phyloP scores from a whole-genome alignment of 2,797 vertebrate species.

The Geotrypetes seraphini region DNA sequence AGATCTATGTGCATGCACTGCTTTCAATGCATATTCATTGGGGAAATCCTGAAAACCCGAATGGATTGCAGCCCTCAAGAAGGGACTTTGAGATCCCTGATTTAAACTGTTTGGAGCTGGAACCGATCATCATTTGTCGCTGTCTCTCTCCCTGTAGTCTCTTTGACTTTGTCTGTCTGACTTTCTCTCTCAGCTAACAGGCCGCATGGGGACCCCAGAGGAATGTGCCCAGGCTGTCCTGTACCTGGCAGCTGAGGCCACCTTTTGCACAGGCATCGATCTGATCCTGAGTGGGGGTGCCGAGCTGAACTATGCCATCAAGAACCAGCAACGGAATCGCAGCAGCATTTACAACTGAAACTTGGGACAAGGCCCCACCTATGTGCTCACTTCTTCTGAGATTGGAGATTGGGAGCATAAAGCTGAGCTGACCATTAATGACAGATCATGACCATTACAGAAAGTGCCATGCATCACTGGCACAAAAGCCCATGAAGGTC shows the following conservation, averaged over 20 bases:
- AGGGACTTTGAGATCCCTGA: too few species aligned
- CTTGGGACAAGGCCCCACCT: background rate
- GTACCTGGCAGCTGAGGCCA: constrained; percentile 65
- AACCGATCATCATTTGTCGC: too few species aligned
- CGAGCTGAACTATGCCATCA: constrained; percentile 63
- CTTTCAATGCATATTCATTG: too few species aligned
- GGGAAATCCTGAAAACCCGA: too few species aligned
- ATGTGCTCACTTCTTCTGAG: too few species aligned
- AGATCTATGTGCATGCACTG: too few species aligned
- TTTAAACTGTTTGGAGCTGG: too few species aligned
- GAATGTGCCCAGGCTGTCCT: constrained; percentile 60
- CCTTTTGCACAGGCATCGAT: constrained; percentile 70
- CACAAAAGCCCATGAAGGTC: too few species aligned
- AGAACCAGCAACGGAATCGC: constrained; percentile 40
- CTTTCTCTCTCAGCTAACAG: constrained; percentile 53
- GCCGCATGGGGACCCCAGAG: constrained; percentile 62
- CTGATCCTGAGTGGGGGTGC: constrained; percentile 65
- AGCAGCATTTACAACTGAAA: constrained; percentile 6
- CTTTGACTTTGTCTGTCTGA: background rate
- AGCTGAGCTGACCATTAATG: background rate
- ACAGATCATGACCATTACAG: too few species aligned
- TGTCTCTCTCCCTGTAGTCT: background rate
- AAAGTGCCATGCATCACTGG: too few species aligned
- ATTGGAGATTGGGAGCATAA: too few species aligned
- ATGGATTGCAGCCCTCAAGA: too few species aligned